phyloP scores from a whole-genome alignment of 2,797 vertebrate genomes.

The Aeoliscus strigatus region DNA sequence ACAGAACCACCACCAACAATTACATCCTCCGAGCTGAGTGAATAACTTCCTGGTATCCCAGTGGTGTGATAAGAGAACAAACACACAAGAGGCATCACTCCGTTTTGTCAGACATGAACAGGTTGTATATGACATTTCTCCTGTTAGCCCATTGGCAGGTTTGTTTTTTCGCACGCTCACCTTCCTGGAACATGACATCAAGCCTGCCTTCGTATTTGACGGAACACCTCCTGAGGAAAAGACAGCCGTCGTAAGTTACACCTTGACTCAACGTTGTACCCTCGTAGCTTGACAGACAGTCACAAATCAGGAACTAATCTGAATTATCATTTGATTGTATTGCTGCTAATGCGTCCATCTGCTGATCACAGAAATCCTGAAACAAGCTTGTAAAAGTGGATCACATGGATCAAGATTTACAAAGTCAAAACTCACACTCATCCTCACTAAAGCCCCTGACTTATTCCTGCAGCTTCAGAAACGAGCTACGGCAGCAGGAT shows the following conservation, averaged over 20 bases:
- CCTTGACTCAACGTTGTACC: background rate
- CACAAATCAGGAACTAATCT: background rate
- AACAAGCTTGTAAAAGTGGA: background rate
- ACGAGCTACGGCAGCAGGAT: conserved; percentile 62
- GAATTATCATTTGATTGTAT: background rate
- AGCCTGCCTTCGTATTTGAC: conserved; percentile 82
- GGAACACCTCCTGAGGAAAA: conserved; percentile 77
- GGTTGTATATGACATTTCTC: background rate
- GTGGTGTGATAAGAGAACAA: too few species aligned
- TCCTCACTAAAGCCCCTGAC: background rate
- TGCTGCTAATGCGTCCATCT: too few species aligned
- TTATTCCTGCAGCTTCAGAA: conserved; percentile 67
- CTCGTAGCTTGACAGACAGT: background rate
- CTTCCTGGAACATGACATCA: conserved; percentile 80
- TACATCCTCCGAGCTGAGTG: background rate
- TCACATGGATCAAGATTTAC: background rate
- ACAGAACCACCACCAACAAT: conserved; percentile 1
- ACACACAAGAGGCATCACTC: too few species aligned
- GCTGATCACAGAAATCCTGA: background rate
- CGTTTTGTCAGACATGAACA: too few species aligned
- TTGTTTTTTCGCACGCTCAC: conserved; percentile 79
- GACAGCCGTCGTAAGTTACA: conserved; percentile 68
- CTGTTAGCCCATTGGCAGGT: conserved; percentile 70
- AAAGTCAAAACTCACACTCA: too few species aligned
- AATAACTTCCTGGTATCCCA: too few species aligned